Percentiles rank a stretch among this genome's conserved stretches.
These are phyloP conservation scores for Grammomys surdaster DNA, from an alignment of 2,113 vertebrate species.

Conservation along the genomic window DNA sequence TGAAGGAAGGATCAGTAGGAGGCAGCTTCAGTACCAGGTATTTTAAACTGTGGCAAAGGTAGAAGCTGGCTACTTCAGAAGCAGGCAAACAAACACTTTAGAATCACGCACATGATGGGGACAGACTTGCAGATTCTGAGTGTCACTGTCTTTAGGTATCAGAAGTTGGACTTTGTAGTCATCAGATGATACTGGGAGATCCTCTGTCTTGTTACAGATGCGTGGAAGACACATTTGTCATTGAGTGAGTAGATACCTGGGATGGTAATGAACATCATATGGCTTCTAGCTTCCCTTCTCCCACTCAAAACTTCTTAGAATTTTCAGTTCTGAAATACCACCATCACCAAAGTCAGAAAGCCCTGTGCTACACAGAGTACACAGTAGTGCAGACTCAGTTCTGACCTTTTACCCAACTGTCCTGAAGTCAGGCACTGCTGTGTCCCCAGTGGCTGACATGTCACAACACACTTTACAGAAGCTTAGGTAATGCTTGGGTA, in stretches of 20 bases:
- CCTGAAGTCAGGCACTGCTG: not conserved
- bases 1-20: not conserved
- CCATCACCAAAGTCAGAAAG: not conserved
- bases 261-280: not conserved
- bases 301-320: not conserved
- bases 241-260: not conserved
- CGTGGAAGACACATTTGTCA: not conserved
- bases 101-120: not conserved
- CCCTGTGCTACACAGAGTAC: no score
- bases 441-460: rapidly evolving
- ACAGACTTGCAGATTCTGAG: not conserved
- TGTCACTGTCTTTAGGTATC: not conserved
- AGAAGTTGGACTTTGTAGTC: not conserved
- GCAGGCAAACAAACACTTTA: not conserved
- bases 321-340: not conserved
- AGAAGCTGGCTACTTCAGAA: not conserved
- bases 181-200: not conserved
- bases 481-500: not conserved
- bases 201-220: not conserved
- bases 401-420: not conserved
- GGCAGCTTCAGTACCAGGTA: not conserved
- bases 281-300: not conserved
- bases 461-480: not conserved
- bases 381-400: not conserved
- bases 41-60: not conserved